phyloP scores from a whole-genome alignment of 2,797 vertebrate species.

The Epinephelus awoara region DNA sequence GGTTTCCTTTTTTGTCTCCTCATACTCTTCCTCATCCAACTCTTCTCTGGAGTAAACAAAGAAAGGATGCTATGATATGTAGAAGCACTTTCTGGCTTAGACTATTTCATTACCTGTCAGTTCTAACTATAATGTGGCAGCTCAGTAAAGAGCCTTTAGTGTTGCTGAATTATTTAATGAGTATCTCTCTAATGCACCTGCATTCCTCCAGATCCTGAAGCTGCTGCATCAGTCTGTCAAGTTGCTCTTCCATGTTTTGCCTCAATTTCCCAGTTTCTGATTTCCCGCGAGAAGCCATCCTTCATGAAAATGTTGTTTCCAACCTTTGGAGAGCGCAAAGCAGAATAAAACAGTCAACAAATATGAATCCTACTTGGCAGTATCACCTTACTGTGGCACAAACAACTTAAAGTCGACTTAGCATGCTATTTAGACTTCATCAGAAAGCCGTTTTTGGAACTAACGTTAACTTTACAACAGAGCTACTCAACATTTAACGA shows the following conservation, averaged over 20 bases:
- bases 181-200: slow-evolving; percentile 85
- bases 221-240: slow-evolving; percentile 98
- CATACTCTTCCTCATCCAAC: slow-evolving; percentile 95
- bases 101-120: background rate
- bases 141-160: background rate
- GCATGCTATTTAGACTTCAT: background rate
- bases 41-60: slow-evolving; percentile 88
- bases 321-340: background rate
- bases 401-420: background rate
- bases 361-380: fast-evolving
- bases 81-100: background rate
- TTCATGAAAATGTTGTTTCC: slow-evolving; percentile 31
- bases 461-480: background rate
- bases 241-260: slow-evolving; percentile 97
- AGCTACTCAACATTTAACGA: background rate
- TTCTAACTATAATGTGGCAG: background rate
- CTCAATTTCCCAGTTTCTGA: slow-evolving; percentile 95
- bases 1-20: slow-evolving; percentile 98
- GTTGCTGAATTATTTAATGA: background rate
- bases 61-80: background rate
- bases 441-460: background rate
- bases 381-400: background rate
- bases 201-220: slow-evolving; percentile 98
- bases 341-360: background rate
- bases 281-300: slow-evolving; percentile 97